Base-by-base conservation (phyloP, 2,797 vertebrate species). In the Anisognathus igniventris region DNA sequence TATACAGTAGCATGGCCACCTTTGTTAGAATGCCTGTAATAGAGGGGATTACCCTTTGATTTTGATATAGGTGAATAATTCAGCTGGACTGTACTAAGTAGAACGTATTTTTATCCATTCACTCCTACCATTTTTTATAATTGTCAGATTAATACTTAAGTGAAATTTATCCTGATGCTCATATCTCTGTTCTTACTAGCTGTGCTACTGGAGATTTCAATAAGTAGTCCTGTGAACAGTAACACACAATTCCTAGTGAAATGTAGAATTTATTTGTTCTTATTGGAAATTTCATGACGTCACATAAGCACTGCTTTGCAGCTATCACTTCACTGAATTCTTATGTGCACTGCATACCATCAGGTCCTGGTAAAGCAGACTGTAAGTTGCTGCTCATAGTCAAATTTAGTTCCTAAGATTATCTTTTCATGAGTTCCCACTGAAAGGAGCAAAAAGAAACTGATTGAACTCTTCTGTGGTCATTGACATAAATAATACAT, bases 41-140 rank as follows among this genome's bases (percentile, higher is more conserved):
- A 96, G 86, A 97, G 93, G 96, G 95, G 89, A 60, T 95, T 96
- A 93, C 93, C 91, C 93, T 96, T 88, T 94, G 83, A 77, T 97
- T 97, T 97, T 96, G 86, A 94, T 94, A 93, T 84, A 94, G 92
- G 68, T 95, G 95, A 96, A 97, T 96, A 95, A 88, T 96, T 96
- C 97, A 98, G 97, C 97, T 97, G 97, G 97, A 96, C 97, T 98
- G 96, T 97, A 97, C 94, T 94, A 95, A 95, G 90, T 95, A 97
- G 96, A 88, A 97, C 76, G 16, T 91, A 95, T 97, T 97, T 97
- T 95, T 97, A 96, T 95, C 95, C 93, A 94, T 95, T 95, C 93
- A 93, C 95, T 96, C 92, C 58, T 93, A 89, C 64, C 71, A 73
- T 97, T 97, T 97, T 94, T 97, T 96, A 92, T 85, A 90, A 65